Evolutionary conservation across 2,888 invertebrate species (phyloP), one percentile per base, ranked within the genome.

Genomic region (Drosophila atripex): DNA sequence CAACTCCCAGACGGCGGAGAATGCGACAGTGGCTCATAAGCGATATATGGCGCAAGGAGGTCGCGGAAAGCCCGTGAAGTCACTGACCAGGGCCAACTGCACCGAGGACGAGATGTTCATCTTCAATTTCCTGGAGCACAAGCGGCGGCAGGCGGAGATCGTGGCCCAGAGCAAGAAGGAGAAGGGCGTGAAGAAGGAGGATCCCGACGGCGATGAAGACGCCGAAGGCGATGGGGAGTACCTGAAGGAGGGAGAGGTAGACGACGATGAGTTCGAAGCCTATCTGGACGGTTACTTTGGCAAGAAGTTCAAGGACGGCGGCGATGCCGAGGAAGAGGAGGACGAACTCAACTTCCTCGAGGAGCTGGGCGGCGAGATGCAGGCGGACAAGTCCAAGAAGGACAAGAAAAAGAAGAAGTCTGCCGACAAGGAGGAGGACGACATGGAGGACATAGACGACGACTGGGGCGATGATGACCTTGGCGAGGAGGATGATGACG

Each of bases 21-120:
- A 93, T 90, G 63, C 92, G 82, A 45, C 72, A 0, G 57, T 78
- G 1, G 76, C 88, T 6, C 89, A 88, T 46, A 94, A 95, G 88
- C 93, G 94, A 53, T 96, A 97, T 90, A 90, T 91, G 12, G 94
- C 96, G 0, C 93, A 93, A 89, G 97, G 97, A 66, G 89, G 94
- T 0, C 94, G 94, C 78, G 93, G 94, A 55, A 90, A 96, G 35
- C 93, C 96, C 0, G 95, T 98, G 0, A 95, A 94, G 76, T 96
- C 96, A 0, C 91, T 94, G 69, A 94, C 93, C 1, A 93, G 94
- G 60, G 92, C 93, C 46, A 94, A 94, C 72, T 96, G 99, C 83
- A 98, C 98, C 0, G 96, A 96, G 0, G 99, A 99, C 85, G 99
- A 99, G 91, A 93, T 90, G 80, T 91, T 89, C 71, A 92, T 91